Evolutionary conservation across 2,888 invertebrate genomes (phyloP).

Genomic region (Hirtodrosophila duncani): DNA sequence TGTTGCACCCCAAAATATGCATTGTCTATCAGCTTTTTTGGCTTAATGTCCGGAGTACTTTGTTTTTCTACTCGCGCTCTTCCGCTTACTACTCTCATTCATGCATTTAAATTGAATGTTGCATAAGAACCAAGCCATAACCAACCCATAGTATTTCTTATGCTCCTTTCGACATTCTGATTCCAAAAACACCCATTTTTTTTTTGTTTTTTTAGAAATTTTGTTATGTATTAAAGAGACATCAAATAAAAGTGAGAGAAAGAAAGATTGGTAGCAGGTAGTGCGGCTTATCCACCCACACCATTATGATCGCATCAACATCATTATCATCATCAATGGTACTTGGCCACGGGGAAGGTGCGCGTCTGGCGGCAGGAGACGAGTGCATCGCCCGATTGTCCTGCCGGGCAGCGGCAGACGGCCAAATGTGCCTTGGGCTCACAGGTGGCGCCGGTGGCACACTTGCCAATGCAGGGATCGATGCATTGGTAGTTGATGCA

Average conservation of each 20-base stretch:
- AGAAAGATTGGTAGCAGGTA: constrained; percentile 46
- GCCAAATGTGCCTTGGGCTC: constrained; percentile 87
- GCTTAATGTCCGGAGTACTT: no score
- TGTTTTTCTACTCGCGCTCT: no score
- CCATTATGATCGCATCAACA: background rate
- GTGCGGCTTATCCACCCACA: constrained; percentile 41
- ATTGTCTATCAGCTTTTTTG: no score
- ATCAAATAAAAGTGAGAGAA: background rate
- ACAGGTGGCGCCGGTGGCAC: constrained; percentile 87
- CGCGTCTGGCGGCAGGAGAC: constrained; percentile 80
- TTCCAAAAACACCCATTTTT: no score
- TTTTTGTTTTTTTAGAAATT: no score
- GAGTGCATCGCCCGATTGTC: constrained; percentile 82
- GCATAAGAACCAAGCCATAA: no score
- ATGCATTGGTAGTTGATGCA: constrained; percentile 88
- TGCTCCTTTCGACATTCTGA: no score
- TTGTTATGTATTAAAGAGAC: no score
- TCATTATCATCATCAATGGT: constrained; percentile 45
- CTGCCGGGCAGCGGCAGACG: constrained; percentile 88
- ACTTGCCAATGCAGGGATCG: constrained; percentile 88
- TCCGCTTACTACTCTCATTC: no score
- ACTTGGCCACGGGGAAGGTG: constrained; percentile 76
- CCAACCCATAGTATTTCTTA: no score
- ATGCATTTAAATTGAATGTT: no score
- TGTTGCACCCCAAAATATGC: no score